Conservation (phyloP, 2,113 vertebrate genomes). For the Romanogobio albipinnatus region DNA sequence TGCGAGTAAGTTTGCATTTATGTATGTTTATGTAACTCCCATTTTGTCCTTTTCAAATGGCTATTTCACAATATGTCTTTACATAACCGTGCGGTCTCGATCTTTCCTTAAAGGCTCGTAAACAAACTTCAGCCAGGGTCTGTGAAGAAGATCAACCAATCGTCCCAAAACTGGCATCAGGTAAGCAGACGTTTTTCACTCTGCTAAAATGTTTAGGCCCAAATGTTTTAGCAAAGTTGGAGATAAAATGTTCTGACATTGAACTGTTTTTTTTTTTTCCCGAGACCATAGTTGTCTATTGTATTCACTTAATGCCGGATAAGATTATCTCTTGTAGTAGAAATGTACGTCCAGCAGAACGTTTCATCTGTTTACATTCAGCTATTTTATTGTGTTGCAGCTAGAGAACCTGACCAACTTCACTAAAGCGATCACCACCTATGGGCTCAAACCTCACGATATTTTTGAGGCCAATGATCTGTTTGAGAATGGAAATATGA, state of each 20-base stretch:
- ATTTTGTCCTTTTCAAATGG: neutral
- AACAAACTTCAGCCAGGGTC: slow-evolving; percentile 87
- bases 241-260: neutral
- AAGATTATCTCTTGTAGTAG: neutral
- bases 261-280: neutral
- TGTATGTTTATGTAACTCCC: neutral
- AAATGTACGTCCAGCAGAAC: neutral
- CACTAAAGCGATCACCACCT: slow-evolving; percentile 86
- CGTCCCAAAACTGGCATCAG: slow-evolving; percentile 92
- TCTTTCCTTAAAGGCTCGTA: slow-evolving; percentile 79
- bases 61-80: neutral
- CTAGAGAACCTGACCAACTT: slow-evolving; percentile 95
- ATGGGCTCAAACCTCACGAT: slow-evolving; percentile 90
- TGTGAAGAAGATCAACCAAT: slow-evolving; percentile 85
- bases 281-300: neutral
- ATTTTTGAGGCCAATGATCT: slow-evolving; percentile 93
- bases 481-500: slow-evolving; percentile 93
- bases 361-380: neutral
- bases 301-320: neutral
- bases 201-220: neutral
- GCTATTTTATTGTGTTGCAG: slow-evolving; percentile 65
- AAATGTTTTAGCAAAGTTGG: neutral
- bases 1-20: slow-evolving; percentile 86
- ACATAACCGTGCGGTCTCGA: neutral
- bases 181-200: slow-evolving; percentile 65